Conservation (phyloP, 2,113 vertebrate genomes). For the Podarcis cretensis region DNA sequence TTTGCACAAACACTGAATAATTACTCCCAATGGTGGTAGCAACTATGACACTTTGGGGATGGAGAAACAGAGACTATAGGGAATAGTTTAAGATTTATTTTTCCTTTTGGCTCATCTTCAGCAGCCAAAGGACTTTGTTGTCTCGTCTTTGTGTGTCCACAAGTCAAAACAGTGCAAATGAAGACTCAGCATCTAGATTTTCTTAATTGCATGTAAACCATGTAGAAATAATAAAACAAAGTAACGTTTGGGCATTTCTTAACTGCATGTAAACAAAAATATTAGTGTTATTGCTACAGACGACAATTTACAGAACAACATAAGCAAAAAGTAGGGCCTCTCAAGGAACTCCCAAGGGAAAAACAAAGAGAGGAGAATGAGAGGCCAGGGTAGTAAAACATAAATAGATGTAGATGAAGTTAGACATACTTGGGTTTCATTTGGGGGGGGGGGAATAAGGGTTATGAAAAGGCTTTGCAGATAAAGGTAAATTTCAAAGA, state of each 20-base stretch:
- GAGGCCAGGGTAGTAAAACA: neutral
- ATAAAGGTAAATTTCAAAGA: neutral
- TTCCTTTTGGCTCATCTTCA: neutral
- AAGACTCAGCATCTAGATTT: neutral
- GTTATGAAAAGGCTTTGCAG: neutral
- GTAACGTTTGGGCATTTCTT: neutral
- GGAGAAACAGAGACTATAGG: neutral
- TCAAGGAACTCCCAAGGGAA: neutral
- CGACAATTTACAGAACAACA: neutral
- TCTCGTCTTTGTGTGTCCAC: neutral
- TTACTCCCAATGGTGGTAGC: neutral
- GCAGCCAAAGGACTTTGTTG: neutral
- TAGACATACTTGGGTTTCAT: neutral
- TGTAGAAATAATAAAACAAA: neutral
- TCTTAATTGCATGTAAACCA: neutral
- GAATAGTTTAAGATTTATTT: neutral
- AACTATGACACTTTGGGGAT: neutral
- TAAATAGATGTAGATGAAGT: neutral
- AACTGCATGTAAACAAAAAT: neutral
- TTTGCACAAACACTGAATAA: constrained; percentile 1
- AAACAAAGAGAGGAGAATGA: neutral
- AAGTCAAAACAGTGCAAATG: neutral
- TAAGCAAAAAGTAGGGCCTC: neutral
- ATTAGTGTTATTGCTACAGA: neutral
- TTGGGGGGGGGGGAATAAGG: neutral